Conservation (phyloP, 92 coral and sea anemone species). For the Palythoa heliodiscus region DNA sequence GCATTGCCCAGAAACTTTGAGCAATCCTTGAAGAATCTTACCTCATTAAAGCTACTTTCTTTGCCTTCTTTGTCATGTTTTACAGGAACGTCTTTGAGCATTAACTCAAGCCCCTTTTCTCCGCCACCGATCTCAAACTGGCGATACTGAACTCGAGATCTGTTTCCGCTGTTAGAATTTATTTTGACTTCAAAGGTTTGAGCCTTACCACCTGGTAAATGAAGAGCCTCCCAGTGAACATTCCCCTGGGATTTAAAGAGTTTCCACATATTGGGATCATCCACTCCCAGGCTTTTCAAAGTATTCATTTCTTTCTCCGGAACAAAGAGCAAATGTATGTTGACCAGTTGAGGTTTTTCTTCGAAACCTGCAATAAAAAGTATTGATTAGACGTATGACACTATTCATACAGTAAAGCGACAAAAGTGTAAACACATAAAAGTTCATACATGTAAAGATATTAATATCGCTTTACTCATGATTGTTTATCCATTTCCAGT, state of each 20-base stretch:
- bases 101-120: constrained; percentile 48
- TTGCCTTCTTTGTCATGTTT: constrained; percentile 11
- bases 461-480: too few relatives aligned
- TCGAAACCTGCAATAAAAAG: constrained; percentile 19
- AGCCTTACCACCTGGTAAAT: constrained; percentile 45
- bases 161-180: constrained; percentile 27
- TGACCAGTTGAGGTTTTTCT: constrained; percentile 32
- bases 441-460: too few relatives aligned
- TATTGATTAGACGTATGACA: not conserved
- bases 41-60: constrained; percentile 26
- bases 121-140: constrained; percentile 38
- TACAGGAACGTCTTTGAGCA: constrained; percentile 52
- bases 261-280: constrained; percentile 48
- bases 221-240: constrained; percentile 52
- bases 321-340: constrained; percentile 58
- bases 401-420: too few relatives aligned
- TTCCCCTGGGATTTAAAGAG: not conserved
- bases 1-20: not conserved
- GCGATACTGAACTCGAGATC: constrained; percentile 30
- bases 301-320: constrained; percentile 53
- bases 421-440: not conserved
- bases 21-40: constrained; percentile 54
- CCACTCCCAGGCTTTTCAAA: constrained; percentile 36
- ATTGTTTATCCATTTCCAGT: not conserved
- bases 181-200: constrained; percentile 50